Base-by-base conservation (phyloP, 1,140 invertebrate species). In the Listronotus bonariensis region DNA sequence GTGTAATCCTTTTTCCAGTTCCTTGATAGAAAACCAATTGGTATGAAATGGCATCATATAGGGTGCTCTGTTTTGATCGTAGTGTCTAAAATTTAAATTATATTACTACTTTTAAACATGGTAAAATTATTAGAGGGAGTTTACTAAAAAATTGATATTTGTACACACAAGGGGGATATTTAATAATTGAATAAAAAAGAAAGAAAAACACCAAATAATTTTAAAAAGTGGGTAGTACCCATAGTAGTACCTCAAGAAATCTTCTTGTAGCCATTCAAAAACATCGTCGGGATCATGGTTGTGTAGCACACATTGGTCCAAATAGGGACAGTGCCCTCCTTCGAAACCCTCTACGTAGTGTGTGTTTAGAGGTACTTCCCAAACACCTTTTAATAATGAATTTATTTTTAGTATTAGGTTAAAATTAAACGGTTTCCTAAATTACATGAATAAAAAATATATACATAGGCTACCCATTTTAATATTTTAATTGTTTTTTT, bases 41-140 rank as follows among this genome's bases (percentile, higher is more conserved):
- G 93, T 95, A 69, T 95, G 92, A 85, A 96, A 93, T 6, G 93
- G 88, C 89, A 96, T 92, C 90, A 94, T 93, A 75, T 96, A 95
- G 0, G 93, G 93, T 0, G 93, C 93, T 65, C 90, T 84, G 76
- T 95, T 95, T 74, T 92, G 89, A 36, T 91, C 87, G 72, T 95
- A 95, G 75, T 92, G 88, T 20, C 92, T 82, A 42, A 11, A 36
- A 63, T 36, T 18, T 17, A 59, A 8, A 48, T 3, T 3, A 26
- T 26, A 26, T 26, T 26, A n/a, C n/a, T n/a, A n/a, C n/a, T n/a
- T n/a, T n/a, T n/a, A n/a, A n/a, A n/a, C n/a, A n/a, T n/a, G n/a
- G n/a, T n/a, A n/a, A n/a, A n/a, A n/a, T n/a, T n/a, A n/a, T n/a
- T n/a, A n/a, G n/a, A n/a, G n/a, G n/a, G n/a, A n/a, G n/a, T n/a